Base-by-base conservation (phyloP, 2,113 vertebrate genomes). In the Atractosteus spatula region DNA sequence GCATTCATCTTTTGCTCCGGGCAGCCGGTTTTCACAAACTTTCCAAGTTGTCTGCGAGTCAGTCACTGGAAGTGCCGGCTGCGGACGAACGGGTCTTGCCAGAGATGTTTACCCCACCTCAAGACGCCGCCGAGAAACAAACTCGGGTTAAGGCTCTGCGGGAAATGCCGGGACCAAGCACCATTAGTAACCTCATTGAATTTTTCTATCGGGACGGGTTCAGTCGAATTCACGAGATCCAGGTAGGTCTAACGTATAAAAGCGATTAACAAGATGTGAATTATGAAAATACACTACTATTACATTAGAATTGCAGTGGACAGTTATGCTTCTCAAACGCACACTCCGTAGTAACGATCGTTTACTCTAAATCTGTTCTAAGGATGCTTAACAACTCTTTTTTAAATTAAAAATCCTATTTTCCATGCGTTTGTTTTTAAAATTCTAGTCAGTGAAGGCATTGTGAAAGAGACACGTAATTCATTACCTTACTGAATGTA, bases 201-300 rank as follows among this genome's bases (percentile, higher is more conserved):
- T 94, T 97, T 81, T 97, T 98, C 81, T 95, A 90, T 83, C 91
- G 85, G 77, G 94, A 96, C 75, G 95, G 96, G 0, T 97, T 97
- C 75, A 84, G 90, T 70, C 92, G 95, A 80, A 93, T 97, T 57
- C 96, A 97, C n/a, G 92, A 98, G 75, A 95, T 97, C 61, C 96
- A 98, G 94, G 96, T 96, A 87, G 77, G 47, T 3, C 5, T 47
- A 10, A 29, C 29, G 29, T 29, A 29, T 29, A 29, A 29, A 29
- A 29, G 29, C 29, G 29, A 29, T 29, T 29, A 2, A 1, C 29
- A 29, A 2, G 29, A 29, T 29, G 29, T 29, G 29, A 29, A 29
- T 29, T 1, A 29, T 29, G 29, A 29, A 29, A 29, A 29, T 29
- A 29, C 29, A 1, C 0, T 29, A 29, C 29, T 29, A 29, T 29